These are phyloP conservation scores for Boloria selene DNA, from an alignment of 2,888 invertebrate species.

Conservation along the genomic window DNA sequence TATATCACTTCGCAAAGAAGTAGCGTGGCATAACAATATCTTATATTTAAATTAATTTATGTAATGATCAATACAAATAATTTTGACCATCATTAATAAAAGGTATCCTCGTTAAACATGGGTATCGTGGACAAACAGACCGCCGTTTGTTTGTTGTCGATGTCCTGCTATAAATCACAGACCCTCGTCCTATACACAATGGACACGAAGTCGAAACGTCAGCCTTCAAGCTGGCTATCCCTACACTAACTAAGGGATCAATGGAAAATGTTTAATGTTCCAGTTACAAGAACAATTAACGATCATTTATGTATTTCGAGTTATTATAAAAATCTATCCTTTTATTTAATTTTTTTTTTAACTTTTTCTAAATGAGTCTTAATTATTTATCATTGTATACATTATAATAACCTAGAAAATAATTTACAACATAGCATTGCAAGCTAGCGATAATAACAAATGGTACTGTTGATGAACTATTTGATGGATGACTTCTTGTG, in stretches of 20 bases:
- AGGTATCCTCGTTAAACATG: constrained; percentile 37
- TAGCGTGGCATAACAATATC: no score
- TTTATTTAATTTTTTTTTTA: no score
- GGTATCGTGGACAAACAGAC: constrained; percentile 43
- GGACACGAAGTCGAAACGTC: constrained; percentile 54
- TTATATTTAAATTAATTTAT: no score
- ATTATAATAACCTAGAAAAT: constrained; percentile 12
- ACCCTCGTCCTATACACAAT: constrained; percentile 70
- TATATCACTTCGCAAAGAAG: no score
- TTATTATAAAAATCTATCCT: neutral
- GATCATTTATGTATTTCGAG: neutral
- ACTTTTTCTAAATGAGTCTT: neutral
- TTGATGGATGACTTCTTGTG: constrained; percentile 69
- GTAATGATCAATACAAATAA: constrained; percentile 14
- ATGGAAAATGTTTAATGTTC: constrained; percentile 26
- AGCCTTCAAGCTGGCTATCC: constrained; percentile 38
- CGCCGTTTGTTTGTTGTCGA: constrained; percentile 59
- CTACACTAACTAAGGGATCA: constrained; percentile 36
- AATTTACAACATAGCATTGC: constrained; percentile 29
- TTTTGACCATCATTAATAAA: constrained; percentile 39
- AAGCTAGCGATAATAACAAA: constrained; percentile 14
- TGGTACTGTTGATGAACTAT: constrained; percentile 47
- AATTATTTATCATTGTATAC: neutral
- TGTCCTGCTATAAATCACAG: constrained; percentile 67
- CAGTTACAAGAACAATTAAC: constrained; percentile 8